Evolutionary conservation across 92 coral and sea anemone species (phyloP).

Genomic region (Porites evermanni): DNA sequence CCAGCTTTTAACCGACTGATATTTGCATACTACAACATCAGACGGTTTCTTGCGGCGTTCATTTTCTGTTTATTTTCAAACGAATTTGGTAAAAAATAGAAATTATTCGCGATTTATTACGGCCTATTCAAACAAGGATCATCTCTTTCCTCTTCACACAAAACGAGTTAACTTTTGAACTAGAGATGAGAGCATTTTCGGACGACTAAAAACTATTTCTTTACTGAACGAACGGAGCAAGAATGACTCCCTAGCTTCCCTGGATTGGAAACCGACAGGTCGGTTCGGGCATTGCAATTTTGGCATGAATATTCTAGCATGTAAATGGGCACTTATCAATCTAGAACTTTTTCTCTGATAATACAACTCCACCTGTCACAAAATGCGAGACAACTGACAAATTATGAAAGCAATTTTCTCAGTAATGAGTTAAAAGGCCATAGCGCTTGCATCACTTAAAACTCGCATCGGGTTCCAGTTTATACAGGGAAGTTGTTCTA

Average conservation of each 20-base stretch:
- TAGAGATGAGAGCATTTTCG: too few species aligned
- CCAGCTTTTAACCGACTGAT: too few species aligned
- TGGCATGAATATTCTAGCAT: conserved; percentile 6
- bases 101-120: not conserved
- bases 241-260: not conserved
- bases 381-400: conserved; percentile 18
- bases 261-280: not conserved
- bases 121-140: too few species aligned
- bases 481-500: conserved; percentile 4
- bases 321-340: not conserved
- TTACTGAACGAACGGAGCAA: not conserved
- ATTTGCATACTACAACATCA: not conserved
- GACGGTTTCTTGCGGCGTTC: not conserved
- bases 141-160: too few species aligned
- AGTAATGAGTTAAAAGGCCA: conserved; percentile 38
- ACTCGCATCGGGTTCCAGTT: conserved; percentile 10
- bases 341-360: not conserved
- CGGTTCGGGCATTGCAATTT: not conserved
- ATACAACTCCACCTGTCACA: conserved; percentile 28
- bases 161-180: not conserved
- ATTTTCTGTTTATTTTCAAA: not conserved
- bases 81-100: not conserved
- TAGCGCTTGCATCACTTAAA: conserved; percentile 5
- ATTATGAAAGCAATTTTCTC: conserved; percentile 13
- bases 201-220: not conserved